Percentiles rank a stretch among this genome's conserved stretches.
phyloP scores from a whole-genome alignment of 2,113 vertebrate species.

The Coreoperca whiteheadi region DNA sequence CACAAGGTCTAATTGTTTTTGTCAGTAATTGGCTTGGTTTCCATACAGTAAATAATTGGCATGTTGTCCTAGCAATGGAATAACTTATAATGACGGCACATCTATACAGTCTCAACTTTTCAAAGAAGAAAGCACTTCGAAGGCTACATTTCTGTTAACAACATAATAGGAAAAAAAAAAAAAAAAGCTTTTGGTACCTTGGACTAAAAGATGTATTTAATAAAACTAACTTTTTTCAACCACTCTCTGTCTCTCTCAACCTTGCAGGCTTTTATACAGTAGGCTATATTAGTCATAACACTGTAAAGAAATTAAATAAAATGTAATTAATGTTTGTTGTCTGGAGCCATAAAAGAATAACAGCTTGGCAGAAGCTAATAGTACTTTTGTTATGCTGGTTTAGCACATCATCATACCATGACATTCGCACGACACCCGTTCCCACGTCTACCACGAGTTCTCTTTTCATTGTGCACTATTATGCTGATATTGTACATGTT shows the following conservation, averaged over 20 bases:
- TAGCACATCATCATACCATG: too few species aligned
- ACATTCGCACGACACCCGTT: too few species aligned
- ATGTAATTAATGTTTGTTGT: neutral
- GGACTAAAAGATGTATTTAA: slow-evolving; percentile 8
- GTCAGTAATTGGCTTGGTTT: slow-evolving; percentile 62
- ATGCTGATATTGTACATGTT: too few species aligned
- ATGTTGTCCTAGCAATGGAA: slow-evolving; percentile 34
- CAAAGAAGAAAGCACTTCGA: slow-evolving; percentile 40
- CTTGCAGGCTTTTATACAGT: neutral
- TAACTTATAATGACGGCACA: slow-evolving; percentile 61
- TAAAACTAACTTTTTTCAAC: neutral
- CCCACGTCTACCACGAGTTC: too few species aligned
- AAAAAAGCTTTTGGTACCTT: slow-evolving; percentile 20
- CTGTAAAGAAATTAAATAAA: neutral
- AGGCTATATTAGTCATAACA: neutral
- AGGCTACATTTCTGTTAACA: slow-evolving; percentile 31
- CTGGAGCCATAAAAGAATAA: neutral
- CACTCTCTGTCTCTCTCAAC: neutral
- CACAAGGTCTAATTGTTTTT: slow-evolving; percentile 55
- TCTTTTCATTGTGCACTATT: too few species aligned
- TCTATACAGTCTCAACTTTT: slow-evolving; percentile 48
- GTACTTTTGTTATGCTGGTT: too few species aligned
- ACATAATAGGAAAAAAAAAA: slow-evolving; percentile 17
- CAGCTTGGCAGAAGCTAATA: neutral
- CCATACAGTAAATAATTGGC: slow-evolving; percentile 59